Base-by-base conservation (phyloP, 2,888 invertebrate genomes). In the Athalia cordata region DNA sequence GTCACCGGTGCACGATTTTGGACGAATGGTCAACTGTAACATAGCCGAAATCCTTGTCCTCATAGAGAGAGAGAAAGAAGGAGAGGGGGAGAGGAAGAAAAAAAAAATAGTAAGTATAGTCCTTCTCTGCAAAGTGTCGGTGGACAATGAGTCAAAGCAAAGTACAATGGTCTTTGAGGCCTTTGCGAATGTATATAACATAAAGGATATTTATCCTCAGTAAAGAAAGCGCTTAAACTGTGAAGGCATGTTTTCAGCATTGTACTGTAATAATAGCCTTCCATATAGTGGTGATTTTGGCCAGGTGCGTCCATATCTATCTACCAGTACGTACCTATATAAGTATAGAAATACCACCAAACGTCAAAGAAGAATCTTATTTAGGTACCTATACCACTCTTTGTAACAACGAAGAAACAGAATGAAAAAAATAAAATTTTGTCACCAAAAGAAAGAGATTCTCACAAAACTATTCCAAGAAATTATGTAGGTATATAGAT, bases 171-270 rank as follows among this genome's bases (percentile, higher is more conserved):
- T 83, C 81, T 82, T 81, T 80, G 82, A 59, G 55, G 83, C 83
- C 81, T 79, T 29, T 83, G 81, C 82, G 82, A 82, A 85, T 72
- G 59, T 9, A 29, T 29, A 29, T 29, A 81, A 84, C 83, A 86
- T 86, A 84, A 86, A 86, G 82, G 85, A 81, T 86, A 85, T 86
- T 85, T 86, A 85, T 86, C 82, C 83, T 77, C 79, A 80, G 80
- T 76, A 68, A 76, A 82, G 62, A 75, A 82, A 85, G 85, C 82
- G 79, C 83, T 83, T 83, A 83, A 61, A 86, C 83, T 86, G 84
- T 83, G 82, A 84, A 86, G 86, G 83, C 86, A 86, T 85, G 86
- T 85, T 86, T 84, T 83, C 81, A 79, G 80, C 81, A 83, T 85
- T 86, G 87, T 87, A 83, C 80, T 82, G 55, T 81, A 83, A 86